phyloP scores from a whole-genome alignment of 2,113 vertebrate species.

The Hepsetus odoe region DNA sequence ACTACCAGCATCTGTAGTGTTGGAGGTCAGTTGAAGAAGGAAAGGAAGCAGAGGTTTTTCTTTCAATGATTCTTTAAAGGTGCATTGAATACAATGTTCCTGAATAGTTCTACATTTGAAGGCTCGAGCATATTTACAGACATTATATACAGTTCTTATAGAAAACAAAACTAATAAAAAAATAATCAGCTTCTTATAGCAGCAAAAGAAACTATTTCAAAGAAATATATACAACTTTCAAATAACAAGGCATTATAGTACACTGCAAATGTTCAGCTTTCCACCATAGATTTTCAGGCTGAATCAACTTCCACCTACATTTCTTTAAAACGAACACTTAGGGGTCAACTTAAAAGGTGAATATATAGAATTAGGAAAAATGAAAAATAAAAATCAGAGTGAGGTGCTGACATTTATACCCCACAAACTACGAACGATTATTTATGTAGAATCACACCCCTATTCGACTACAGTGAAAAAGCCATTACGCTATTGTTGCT shows the following conservation, averaged over 20 bases:
- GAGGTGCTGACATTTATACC: conserved; percentile 1
- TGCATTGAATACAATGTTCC: conserved; percentile 77
- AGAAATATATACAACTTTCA: conserved; percentile 73
- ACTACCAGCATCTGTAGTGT: too few relatives aligned
- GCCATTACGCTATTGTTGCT: conserved; percentile 32
- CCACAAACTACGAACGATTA: conserved; percentile 50
- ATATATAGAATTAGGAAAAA: neutral
- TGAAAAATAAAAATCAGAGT: neutral
- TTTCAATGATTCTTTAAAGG: conserved; percentile 69
- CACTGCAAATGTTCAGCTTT: conserved; percentile 64
- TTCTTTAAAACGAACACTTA: conserved; percentile 57
- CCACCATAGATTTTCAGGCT: conserved; percentile 60
- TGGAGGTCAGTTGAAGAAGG: neutral
- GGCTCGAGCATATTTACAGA: conserved; percentile 76
- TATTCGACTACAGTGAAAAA: conserved; percentile 5
- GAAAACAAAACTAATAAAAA: conserved; percentile 78
- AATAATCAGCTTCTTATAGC: conserved; percentile 80
- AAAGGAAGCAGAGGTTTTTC: neutral
- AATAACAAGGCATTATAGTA: conserved; percentile 74
- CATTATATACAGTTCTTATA: conserved; percentile 70
- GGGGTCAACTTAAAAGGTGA: neutral
- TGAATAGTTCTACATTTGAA: conserved; percentile 74
- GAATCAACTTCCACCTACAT: conserved; percentile 64
- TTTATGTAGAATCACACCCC: neutral
- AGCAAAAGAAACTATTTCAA: conserved; percentile 73